phyloP scores from a whole-genome alignment of 2,113 vertebrate genomes.

The Edolisoma coerulescens region DNA sequence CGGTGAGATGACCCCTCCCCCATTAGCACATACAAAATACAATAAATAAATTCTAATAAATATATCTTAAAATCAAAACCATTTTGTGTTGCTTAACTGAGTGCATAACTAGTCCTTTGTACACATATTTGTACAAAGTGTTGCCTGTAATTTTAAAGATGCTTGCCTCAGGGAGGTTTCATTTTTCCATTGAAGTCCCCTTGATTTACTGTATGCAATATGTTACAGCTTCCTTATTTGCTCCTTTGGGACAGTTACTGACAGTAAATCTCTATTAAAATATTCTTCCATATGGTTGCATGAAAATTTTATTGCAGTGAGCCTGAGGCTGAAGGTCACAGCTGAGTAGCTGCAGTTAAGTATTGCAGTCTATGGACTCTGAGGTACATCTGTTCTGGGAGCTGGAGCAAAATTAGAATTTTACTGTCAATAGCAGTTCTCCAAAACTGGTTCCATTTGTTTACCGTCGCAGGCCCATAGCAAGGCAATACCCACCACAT shows the following conservation, averaged over 20 bases:
- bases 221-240: constrained; percentile 92
- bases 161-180: constrained; percentile 81
- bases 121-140: constrained; percentile 88
- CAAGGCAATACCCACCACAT: constrained; percentile 17
- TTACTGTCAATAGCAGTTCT: constrained; percentile 84
- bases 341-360: constrained; percentile 88
- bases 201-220: constrained; percentile 92
- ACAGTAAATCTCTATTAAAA: constrained; percentile 99
- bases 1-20: neutral
- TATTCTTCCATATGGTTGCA: constrained; percentile 98
- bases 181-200: constrained; percentile 83
- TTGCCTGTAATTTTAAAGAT: constrained; percentile 89
- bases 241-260: constrained; percentile 86
- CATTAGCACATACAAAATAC: constrained; percentile 46
- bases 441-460: constrained; percentile 78
- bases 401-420: constrained; percentile 86
- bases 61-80: constrained; percentile 75
- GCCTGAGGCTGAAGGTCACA: constrained; percentile 93
- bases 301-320: constrained; percentile 95
- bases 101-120: constrained; percentile 81
- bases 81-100: constrained; percentile 76
- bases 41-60: constrained; percentile 79
- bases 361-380: constrained; percentile 82
- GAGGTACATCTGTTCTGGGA: constrained; percentile 89
- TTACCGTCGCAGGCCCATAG: constrained; percentile 58